A percentile compares a stretch with the other conserved stretches of the same genome.
phyloP scores from a whole-genome alignment of 2,888 invertebrate species.

The Poecilus cupreus region DNA sequence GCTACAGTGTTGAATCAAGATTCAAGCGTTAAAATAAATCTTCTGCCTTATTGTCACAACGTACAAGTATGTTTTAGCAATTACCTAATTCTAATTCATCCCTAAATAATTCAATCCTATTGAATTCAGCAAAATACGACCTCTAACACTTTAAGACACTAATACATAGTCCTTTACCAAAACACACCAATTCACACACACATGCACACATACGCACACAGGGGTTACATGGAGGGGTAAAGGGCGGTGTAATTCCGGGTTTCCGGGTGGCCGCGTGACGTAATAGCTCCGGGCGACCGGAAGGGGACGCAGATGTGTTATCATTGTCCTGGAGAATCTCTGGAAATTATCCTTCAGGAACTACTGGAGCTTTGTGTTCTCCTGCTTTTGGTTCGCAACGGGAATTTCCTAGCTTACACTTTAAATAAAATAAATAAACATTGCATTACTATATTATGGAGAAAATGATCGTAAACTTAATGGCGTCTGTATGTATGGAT shows the following conservation, averaged over 20 bases:
- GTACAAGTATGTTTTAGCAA: too few relatives aligned
- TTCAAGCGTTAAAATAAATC: too few relatives aligned
- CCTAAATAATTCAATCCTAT: too few relatives aligned
- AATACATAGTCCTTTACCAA: neutral
- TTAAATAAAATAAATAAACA: too few relatives aligned
- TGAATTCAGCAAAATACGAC: neutral
- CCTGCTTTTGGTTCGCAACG: neutral
- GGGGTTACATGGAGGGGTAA: neutral
- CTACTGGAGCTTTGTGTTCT: neutral
- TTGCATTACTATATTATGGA: too few relatives aligned
- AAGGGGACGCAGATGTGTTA: slow-evolving; percentile 9
- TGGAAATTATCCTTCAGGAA: neutral
- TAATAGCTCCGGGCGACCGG: slow-evolving; percentile 4
- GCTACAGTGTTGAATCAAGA: too few relatives aligned
- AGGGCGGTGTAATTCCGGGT: slow-evolving; percentile 25
- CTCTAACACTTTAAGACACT: neutral
- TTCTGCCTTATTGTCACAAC: too few relatives aligned
- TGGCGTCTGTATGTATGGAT: too few relatives aligned
- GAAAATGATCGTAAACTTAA: too few relatives aligned
- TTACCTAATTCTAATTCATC: too few relatives aligned
- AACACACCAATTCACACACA: neutral
- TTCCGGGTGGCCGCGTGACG: slow-evolving; percentile 24
- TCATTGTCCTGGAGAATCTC: slow-evolving; percentile 7
- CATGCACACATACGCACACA: neutral
- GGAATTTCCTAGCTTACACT: neutral